Evolutionary conservation across 2,888 invertebrate genomes (phyloP).

Genomic region (Troilus luridus): DNA sequence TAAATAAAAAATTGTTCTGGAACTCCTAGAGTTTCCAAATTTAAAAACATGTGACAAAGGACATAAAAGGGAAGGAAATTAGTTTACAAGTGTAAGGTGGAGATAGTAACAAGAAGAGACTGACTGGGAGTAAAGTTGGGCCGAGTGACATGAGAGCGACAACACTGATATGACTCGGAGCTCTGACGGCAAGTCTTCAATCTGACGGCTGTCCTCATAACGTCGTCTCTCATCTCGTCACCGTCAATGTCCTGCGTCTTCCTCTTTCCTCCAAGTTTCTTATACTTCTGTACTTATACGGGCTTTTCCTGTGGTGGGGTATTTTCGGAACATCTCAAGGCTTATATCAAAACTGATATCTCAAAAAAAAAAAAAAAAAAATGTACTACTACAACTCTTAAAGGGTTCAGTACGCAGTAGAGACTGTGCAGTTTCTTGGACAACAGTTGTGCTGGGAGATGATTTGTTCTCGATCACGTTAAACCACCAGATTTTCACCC

Average conservation of each 20-base stretch:
- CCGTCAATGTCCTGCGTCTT: neutral
- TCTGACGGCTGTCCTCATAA: conserved; percentile 22
- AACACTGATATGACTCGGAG: conserved; percentile 39
- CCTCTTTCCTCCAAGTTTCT: neutral
- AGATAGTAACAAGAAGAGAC: neutral
- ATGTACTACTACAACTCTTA: too few species aligned
- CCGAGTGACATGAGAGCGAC: neutral
- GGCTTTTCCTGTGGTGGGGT: neutral
- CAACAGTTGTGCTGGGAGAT: too few species aligned
- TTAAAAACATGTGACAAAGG: neutral
- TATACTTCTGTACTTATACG: neutral
- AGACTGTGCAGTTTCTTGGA: too few species aligned
- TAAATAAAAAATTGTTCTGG: too few species aligned
- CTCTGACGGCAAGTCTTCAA: conserved; percentile 19
- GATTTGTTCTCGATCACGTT: too few species aligned
- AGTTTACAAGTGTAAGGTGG: conserved; percentile 40
- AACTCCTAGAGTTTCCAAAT: neutral
- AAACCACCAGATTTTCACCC: too few species aligned
- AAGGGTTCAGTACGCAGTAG: too few species aligned
- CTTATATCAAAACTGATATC: too few species aligned
- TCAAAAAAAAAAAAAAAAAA: too few species aligned
- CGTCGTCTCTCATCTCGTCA: neutral
- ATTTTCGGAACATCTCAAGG: neutral
- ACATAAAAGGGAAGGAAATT: neutral
- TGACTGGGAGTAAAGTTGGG: neutral